Conservation (phyloP, 2,888 invertebrate species). For the Thalpophila matura region DNA sequence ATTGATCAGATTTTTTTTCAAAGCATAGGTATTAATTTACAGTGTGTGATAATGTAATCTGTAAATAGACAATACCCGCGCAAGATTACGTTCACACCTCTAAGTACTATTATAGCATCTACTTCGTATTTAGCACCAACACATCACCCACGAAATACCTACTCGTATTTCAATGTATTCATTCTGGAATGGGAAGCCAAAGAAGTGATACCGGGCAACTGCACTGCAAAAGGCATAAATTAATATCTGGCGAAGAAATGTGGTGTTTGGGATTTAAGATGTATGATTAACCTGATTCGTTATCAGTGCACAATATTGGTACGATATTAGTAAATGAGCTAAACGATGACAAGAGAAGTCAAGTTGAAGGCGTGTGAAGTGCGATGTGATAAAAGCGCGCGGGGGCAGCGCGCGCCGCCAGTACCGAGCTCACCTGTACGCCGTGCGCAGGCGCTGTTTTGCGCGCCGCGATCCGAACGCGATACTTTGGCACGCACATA, state of each 20-base stretch:
- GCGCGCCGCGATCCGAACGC: slow-evolving; percentile 65
- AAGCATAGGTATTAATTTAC: no score
- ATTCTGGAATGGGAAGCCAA: slow-evolving; percentile 12
- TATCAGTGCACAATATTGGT: slow-evolving; percentile 33
- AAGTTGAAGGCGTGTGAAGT: slow-evolving; percentile 86
- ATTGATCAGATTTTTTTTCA: no score
- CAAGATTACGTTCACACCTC: slow-evolving; percentile 18
- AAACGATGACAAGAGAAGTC: slow-evolving; percentile 75
- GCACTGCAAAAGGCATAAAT: neutral
- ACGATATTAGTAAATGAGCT: slow-evolving; percentile 40
- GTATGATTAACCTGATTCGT: neutral
- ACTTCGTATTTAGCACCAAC: slow-evolving; percentile 11
- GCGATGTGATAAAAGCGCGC: slow-evolving; percentile 88
- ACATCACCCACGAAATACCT: neutral
- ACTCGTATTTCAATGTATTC: neutral
- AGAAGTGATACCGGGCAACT: neutral
- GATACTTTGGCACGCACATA: slow-evolving; percentile 56
- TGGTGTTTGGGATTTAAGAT: neutral
- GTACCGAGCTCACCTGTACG: slow-evolving; percentile 82
- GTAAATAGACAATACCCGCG: slow-evolving; percentile 21
- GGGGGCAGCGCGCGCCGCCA: slow-evolving; percentile 83
- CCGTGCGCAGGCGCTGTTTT: slow-evolving; percentile 78
- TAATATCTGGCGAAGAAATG: neutral
- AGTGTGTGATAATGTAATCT: neutral
- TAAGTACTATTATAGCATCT: slow-evolving; percentile 5